Conservation (phyloP, 2,888 invertebrate species). For the Aphidoletes aphidimyza region DNA sequence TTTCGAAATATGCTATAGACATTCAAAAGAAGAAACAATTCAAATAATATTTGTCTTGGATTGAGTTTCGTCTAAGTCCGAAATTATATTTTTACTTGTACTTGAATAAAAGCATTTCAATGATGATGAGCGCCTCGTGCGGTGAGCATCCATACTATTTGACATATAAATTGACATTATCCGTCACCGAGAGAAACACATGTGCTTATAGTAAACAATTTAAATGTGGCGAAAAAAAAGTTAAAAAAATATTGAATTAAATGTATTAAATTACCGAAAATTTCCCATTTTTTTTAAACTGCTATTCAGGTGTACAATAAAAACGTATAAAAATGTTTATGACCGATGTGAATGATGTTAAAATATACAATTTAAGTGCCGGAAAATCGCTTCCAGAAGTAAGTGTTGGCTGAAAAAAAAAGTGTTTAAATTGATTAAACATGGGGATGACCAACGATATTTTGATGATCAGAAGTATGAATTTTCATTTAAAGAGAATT, state of each 20-base stretch:
- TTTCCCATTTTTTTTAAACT: not conserved
- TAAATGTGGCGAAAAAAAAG: not conserved
- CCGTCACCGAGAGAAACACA: not conserved
- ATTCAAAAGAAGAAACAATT: too few species aligned
- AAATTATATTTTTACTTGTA: too few species aligned
- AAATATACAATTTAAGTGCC: constrained; percentile 96
- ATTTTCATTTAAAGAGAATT: constrained; percentile 56
- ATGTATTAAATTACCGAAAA: not conserved
- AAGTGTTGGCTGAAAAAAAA: constrained; percentile 65
- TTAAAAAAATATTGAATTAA: not conserved
- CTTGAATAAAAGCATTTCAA: too few species aligned
- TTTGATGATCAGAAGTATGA: too few species aligned
- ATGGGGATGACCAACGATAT: too few species aligned
- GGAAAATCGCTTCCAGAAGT: constrained; percentile 98
- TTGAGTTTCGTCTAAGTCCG: too few species aligned
- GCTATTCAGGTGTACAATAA: not conserved
- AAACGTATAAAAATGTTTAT: constrained; percentile 79
- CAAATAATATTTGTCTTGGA: too few species aligned
- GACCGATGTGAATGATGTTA: constrained; percentile 92
- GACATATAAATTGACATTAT: not conserved
- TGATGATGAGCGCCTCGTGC: not conserved
- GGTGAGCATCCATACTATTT: not conserved
- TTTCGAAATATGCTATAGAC: too few species aligned
- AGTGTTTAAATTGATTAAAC: too few species aligned
- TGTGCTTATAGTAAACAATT: constrained; percentile 18